Percentiles rank a stretch among this genome's conserved stretches.
phyloP scores from a whole-genome alignment of 2,888 invertebrate species.

The Marasmarcha lunaedactyla region DNA sequence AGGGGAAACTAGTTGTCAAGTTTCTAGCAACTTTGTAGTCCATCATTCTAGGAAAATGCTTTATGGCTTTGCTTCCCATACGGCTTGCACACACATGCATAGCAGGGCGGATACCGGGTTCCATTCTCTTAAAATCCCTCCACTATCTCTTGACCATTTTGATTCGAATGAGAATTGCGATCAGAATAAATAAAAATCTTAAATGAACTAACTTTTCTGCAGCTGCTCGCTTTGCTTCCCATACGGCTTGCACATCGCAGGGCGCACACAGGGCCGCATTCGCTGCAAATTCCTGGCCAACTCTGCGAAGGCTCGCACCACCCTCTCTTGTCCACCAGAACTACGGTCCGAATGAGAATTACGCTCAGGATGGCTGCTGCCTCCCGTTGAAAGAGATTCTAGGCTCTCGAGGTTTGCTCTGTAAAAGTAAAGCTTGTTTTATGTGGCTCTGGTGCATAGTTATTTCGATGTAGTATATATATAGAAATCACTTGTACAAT shows the following conservation, averaged over 20 bases:
- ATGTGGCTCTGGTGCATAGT: no score
- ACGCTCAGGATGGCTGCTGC: conserved; percentile 4
- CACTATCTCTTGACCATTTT: no score
- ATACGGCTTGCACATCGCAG: conserved; percentile 92
- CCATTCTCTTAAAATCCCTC: no score
- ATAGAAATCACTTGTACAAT: no score
- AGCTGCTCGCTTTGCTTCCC: conserved; percentile 90
- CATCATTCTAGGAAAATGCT: no score
- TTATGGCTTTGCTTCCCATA: conserved; percentile 91
- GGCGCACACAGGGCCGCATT: conserved; percentile 89
- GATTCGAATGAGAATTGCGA: no score
- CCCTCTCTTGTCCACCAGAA: conserved; percentile 77
- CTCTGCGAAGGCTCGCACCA: conserved; percentile 86
- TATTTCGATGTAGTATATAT: no score
- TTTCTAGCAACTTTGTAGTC: no score
- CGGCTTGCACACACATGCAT: conserved; percentile 93
- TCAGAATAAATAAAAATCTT: no score
- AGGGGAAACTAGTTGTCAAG: no score
- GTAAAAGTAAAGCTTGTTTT: no score
- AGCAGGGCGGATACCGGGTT: no score
- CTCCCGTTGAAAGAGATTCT: conserved; percentile 66
- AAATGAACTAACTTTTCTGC: conserved; percentile 83
- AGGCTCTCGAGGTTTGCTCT: conserved; percentile 79
- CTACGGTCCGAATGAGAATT: conserved; percentile 41
- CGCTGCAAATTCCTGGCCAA: conserved; percentile 89